A percentile compares a stretch with the other conserved stretches of the same genome.
Evolutionary conservation across 2,888 invertebrate species (phyloP).

Genomic region (Panopea generosa): DNA sequence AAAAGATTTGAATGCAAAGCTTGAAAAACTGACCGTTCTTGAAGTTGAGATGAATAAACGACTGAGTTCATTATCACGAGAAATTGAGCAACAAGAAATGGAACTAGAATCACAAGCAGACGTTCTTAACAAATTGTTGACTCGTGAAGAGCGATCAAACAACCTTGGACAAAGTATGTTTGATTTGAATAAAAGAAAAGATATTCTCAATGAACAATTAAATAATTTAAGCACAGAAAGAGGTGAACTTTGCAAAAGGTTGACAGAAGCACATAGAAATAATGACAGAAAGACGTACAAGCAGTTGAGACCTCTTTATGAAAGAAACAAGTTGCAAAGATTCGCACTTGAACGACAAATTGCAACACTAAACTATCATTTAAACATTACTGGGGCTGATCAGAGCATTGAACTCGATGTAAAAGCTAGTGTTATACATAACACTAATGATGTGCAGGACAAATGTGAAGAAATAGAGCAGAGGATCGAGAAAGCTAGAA

Average conservation of each 20-base stretch:
- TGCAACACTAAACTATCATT: slow-evolving; percentile 68
- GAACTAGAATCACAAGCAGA: slow-evolving; percentile 70
- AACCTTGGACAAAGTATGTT: slow-evolving; percentile 68
- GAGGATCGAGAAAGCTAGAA: slow-evolving; percentile 69
- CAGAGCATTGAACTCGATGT: slow-evolving; percentile 73
- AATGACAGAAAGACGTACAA: slow-evolving; percentile 62
- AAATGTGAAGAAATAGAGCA: slow-evolving; percentile 76
- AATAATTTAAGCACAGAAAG: slow-evolving; percentile 65
- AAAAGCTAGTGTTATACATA: slow-evolving; percentile 73
- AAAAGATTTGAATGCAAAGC: slow-evolving; percentile 71
- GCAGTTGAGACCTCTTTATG: slow-evolving; percentile 67
- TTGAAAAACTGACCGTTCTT: slow-evolving; percentile 69
- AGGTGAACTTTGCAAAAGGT: slow-evolving; percentile 59
- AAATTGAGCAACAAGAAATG: slow-evolving; percentile 70
- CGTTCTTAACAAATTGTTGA: slow-evolving; percentile 70
- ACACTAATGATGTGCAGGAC: slow-evolving; percentile 78
- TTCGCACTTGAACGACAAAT: slow-evolving; percentile 73
- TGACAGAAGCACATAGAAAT: slow-evolving; percentile 59
- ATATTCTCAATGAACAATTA: slow-evolving; percentile 54
- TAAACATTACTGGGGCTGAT: slow-evolving; percentile 70
- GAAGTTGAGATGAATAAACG: slow-evolving; percentile 70
- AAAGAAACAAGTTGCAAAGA: slow-evolving; percentile 74
- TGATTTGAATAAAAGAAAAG: slow-evolving; percentile 64
- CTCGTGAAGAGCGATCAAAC: slow-evolving; percentile 72
- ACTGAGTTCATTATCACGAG: slow-evolving; percentile 62